phyloP scores from a whole-genome alignment of 1,140 invertebrate genomes.

The Mya arenaria region DNA sequence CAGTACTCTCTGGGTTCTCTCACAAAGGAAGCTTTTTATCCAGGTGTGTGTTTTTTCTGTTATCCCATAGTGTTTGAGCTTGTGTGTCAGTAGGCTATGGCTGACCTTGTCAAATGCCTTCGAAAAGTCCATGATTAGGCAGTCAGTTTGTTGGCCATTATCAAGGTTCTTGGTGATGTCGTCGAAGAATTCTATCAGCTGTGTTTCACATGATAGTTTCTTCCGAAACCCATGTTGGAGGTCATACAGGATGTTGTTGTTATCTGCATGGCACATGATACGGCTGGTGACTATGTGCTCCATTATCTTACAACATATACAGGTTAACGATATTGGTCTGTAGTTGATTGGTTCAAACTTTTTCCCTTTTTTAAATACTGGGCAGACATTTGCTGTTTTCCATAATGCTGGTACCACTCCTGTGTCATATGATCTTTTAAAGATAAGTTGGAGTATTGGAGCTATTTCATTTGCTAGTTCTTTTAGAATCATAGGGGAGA shows the following conservation, averaged over 20 bases:
- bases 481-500: constrained; percentile 33
- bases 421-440: constrained; percentile 14
- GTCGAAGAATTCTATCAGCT: background rate
- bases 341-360: constrained; percentile 34
- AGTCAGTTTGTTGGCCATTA: background rate
- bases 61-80: constrained; percentile 54
- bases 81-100: constrained; percentile 31
- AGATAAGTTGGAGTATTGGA: constrained; percentile 18
- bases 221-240: background rate
- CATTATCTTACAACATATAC: background rate
- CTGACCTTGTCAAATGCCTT: constrained; percentile 53
- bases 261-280: constrained; percentile 6
- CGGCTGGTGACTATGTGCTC: constrained; percentile 11
- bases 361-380: constrained; percentile 53
- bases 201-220: constrained; percentile 3
- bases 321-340: constrained; percentile 24
- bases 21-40: constrained; percentile 25
- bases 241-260: background rate
- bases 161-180: background rate
- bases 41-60: constrained; percentile 19
- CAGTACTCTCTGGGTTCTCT: constrained; percentile 39
- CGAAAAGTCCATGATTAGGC: background rate
- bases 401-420: constrained; percentile 19
- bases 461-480: constrained; percentile 32
- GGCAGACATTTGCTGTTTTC: constrained; percentile 14